Conservation (phyloP, 1,140 invertebrate genomes). For the Hormaphis cornu region DNA sequence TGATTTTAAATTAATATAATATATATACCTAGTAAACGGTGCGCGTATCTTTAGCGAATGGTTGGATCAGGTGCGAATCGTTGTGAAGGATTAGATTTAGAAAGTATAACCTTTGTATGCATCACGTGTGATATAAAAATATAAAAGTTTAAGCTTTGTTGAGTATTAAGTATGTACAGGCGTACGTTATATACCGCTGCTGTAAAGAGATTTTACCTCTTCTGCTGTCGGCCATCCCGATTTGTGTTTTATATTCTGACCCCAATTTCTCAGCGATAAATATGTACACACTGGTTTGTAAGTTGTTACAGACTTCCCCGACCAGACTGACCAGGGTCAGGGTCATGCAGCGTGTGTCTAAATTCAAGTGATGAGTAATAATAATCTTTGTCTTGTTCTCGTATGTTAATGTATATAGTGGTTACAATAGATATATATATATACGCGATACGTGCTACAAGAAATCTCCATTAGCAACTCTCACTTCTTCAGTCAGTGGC, state of each 20-base stretch:
- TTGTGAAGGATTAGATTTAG: not conserved
- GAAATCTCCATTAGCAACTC: not conserved
- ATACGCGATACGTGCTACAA: not conserved
- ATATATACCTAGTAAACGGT: not conserved
- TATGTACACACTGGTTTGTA: constrained; percentile 25
- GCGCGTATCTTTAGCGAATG: not conserved
- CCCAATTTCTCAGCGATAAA: not conserved
- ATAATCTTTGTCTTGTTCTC: not conserved
- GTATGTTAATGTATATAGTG: not conserved
- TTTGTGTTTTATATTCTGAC: constrained; percentile 12
- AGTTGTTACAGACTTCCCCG: not conserved
- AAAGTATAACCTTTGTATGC: constrained; percentile 5
- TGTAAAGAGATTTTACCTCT: not conserved
- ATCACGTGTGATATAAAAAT: constrained; percentile 4
- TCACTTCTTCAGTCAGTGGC: too few species aligned
- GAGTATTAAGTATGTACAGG: not conserved
- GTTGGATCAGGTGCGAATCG: not conserved
- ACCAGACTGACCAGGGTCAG: constrained; percentile 19
- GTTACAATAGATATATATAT: not conserved
- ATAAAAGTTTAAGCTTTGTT: constrained; percentile 10
- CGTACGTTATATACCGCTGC: not conserved
- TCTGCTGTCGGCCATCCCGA: constrained; percentile 2
- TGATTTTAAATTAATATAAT: not conserved
- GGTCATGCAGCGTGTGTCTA: not conserved
- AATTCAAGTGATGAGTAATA: constrained; percentile 20